Evolutionary conservation across 2,888 invertebrate species (phyloP), one percentile per base, ranked within the genome.

Genomic region (Horisme vitalbata): DNA sequence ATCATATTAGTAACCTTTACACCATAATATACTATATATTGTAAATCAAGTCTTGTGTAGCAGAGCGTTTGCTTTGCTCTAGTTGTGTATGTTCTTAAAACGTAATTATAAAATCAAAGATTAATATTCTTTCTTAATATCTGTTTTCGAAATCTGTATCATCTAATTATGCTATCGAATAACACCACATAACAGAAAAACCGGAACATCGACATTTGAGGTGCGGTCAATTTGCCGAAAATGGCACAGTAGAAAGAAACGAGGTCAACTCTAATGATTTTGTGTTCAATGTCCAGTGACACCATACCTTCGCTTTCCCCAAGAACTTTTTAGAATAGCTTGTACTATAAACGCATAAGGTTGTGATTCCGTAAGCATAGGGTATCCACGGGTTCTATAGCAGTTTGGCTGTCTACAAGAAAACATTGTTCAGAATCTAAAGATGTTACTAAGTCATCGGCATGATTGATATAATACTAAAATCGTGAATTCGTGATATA

Each of bases 211-310:
- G n/a, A n/a, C n/a, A n/a, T 58, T 52, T 45, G 59, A 74, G 82
- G 83, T 59, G 78, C 63, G 78, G 75, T 68, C 70, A 64, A 72
- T 78, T 78, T 69, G 58, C 63, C 61, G 66, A 64, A 77, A 83
- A 81, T 75, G 71, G 71, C 79, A 74, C 68, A 68, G 56, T 63
- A 64, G 61, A 68, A 74, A 75, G 70, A 65, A 61, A 71, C 59
- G 68, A 68, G 79, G 80, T 78, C 78, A 68, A 53, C 61, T 58
- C 56, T 66, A 57, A 51, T 41, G 36, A n/a, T n/a, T n/a, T 31
- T 36, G 28, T 35, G 36, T 52, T 52, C n/a, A n/a, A n/a, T n/a
- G n/a, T 52, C 59, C 59, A 62, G 41, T 56, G 56, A 58, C 54
- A 54, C 47, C 49, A 51, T 47, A 46, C 20, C 54, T 34, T 41